phyloP scores from a whole-genome alignment of 2,113 vertebrate species.

The Drymodes brunneopygia region DNA sequence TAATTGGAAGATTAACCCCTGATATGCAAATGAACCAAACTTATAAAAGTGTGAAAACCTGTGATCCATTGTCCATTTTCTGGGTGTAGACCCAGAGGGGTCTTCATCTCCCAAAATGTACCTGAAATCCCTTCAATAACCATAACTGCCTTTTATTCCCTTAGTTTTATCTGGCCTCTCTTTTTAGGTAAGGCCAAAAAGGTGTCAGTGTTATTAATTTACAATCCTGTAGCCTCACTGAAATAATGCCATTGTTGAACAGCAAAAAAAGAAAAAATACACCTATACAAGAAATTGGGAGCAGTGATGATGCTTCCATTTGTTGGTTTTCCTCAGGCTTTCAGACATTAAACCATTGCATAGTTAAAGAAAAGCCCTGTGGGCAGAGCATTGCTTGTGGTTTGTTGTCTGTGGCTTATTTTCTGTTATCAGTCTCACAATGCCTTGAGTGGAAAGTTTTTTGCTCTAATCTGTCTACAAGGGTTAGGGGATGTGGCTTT shows the following conservation, averaged over 20 bases:
- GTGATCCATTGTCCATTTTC: too few species aligned
- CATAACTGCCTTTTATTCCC: too few species aligned
- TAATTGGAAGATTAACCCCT: too few species aligned
- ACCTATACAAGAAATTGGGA: background rate
- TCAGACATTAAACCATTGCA: background rate
- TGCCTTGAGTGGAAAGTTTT: background rate
- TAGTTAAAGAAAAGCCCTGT: background rate
- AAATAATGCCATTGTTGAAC: background rate
- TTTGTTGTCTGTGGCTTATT: background rate
- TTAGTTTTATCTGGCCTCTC: too few species aligned
- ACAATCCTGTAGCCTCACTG: background rate
- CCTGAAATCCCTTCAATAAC: too few species aligned
- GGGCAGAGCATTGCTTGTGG: background rate
- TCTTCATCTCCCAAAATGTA: too few species aligned
- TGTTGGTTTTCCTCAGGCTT: background rate
- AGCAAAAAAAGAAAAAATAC: background rate
- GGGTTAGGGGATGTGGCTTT: background rate
- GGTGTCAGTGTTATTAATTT: background rate
- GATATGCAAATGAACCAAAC: too few species aligned
- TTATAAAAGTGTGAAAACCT: too few species aligned
- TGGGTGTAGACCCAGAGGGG: too few species aligned
- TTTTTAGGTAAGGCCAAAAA: too few species aligned
- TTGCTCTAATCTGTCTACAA: background rate
- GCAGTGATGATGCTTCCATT: background rate
- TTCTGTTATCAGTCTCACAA: background rate